These are phyloP conservation scores for Xanthia icteritia DNA, from an alignment of 2,888 invertebrate genomes.

Conservation along the genomic window DNA sequence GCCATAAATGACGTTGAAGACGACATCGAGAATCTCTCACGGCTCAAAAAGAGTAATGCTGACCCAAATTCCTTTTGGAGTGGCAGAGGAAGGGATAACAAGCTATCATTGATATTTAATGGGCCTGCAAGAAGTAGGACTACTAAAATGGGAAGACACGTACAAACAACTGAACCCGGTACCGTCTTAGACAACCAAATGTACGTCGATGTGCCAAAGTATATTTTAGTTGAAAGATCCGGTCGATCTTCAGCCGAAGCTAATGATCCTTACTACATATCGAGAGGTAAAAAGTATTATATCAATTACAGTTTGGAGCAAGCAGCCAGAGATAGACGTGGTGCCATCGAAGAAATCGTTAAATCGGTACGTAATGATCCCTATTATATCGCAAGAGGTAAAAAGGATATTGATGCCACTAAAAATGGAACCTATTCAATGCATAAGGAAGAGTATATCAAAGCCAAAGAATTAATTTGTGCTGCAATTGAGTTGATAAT, in stretches of 20 bases:
- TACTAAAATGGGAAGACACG: conserved; percentile 51
- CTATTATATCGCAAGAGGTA: conserved; percentile 89
- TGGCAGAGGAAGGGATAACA: conserved; percentile 77
- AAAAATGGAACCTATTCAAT: conserved; percentile 68
- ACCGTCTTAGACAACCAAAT: conserved; percentile 83
- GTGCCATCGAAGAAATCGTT: conserved; percentile 85
- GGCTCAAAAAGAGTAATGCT: conserved; percentile 70
- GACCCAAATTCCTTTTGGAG: conserved; percentile 74
- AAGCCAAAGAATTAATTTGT: conserved; percentile 83
- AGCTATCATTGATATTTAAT: conserved; percentile 75
- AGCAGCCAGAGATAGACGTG: conserved; percentile 81
- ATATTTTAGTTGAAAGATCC: conserved; percentile 87
- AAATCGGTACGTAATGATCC: conserved; percentile 88
- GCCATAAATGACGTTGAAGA: conserved; percentile 77
- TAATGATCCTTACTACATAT: conserved; percentile 85
- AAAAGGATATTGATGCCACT: conserved; percentile 75
- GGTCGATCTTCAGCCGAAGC: conserved; percentile 83
- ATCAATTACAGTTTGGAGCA: conserved; percentile 71
- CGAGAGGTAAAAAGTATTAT: conserved; percentile 83
- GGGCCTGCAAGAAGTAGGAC: conserved; percentile 62
- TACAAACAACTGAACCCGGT: conserved; percentile 72
- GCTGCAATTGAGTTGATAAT: conserved; percentile 78
- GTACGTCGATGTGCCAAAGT: conserved; percentile 90
- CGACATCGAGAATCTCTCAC: conserved; percentile 76
- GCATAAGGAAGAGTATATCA: conserved; percentile 70